A percentile compares a stretch with the other conserved stretches of the same genome.
Evolutionary conservation across 2,113 vertebrate genomes (phyloP).

Genomic region (Barbus barbus): DNA sequence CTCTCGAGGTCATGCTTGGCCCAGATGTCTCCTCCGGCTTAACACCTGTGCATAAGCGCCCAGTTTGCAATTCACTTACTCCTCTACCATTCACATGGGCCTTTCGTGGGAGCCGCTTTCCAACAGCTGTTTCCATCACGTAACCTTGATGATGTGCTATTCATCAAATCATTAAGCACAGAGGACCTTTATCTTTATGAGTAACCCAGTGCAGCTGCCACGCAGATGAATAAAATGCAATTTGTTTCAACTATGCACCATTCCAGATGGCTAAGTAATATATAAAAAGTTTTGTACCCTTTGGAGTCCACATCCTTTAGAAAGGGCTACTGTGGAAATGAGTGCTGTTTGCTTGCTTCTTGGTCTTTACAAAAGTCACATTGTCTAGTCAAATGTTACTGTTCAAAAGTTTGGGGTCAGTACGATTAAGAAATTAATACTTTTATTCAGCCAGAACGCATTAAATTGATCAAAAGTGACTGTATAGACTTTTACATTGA

Average conservation of each 20-base stretch:
- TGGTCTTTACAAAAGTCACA: neutral
- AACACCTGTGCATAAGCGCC: constrained; percentile 30
- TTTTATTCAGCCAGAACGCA: neutral
- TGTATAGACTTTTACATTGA: too few relatives aligned
- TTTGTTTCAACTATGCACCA: neutral
- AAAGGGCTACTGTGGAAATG: neutral
- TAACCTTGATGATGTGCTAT: constrained; percentile 32
- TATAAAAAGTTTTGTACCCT: neutral
- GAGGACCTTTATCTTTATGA: constrained; percentile 24
- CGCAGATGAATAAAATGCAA: neutral
- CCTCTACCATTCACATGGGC: constrained; percentile 5
- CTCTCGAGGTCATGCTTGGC: constrained; percentile 6
- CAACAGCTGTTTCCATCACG: constrained; percentile 29
- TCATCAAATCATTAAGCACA: constrained; percentile 16
- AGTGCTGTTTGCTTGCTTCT: neutral
- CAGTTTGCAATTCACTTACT: constrained; percentile 5
- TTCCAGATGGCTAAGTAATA: neutral
- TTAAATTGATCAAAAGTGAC: neutral
- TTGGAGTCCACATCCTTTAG: neutral
- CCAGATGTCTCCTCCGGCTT: constrained; percentile 13
- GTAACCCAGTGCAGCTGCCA: constrained; percentile 21
- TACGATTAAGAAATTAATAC: neutral
- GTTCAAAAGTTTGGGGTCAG: neutral
- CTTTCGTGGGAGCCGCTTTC: constrained; percentile 33
- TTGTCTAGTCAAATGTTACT: neutral